Evolutionary conservation across 2,797 vertebrate species (phyloP), one percentile per base, ranked within the genome.

Genomic region (Pogoniulus pusillus): DNA sequence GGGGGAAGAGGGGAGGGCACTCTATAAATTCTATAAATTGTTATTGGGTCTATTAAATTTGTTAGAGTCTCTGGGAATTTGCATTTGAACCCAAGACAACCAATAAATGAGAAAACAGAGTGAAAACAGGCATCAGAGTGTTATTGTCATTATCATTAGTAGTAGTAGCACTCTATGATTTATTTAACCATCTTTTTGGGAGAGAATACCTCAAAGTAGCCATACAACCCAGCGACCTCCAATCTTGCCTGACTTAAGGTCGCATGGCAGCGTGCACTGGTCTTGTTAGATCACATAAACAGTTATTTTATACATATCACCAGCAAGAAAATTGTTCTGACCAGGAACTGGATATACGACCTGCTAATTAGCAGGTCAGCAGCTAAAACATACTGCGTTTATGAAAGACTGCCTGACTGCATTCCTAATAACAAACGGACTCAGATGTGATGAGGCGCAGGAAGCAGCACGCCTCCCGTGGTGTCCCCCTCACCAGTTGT

Each of bases 191-290:
- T 16, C 15, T 29, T 53, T 26, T 53, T 29, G 15, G 23, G 24
- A 49, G 24, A 41, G 41, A 29, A 16, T 53, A 16, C 26, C 24
- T 29, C 9, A 16, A 53, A 53, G 27, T 9, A 34, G 27, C 51
- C 29, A 57, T 37, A 92, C 23, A 39, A 39, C 4, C 32, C 8
- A 10, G 30, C 55, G 60, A 20, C 84, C 78, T 60, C 59, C 47
- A 91, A 14, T 47, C 11, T 54, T 91, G 96, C 94, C 64, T 39
- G 12, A 47, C 27, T 57, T 93, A 32, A 63, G 30, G 34, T 51
- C 68, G 55, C 88, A 90, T 78, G 9, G 64, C 0, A 6, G 13
- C 13, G 8, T 23, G 26, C 35, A 87, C 68, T 78, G 47, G 73
- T 82, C 53, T 66, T 60, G 7, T 82, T 91, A 81, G 39, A 34